These are phyloP conservation scores for Metallyticus violacea DNA, from an alignment of 2,888 invertebrate species.

Conservation along the genomic window DNA sequence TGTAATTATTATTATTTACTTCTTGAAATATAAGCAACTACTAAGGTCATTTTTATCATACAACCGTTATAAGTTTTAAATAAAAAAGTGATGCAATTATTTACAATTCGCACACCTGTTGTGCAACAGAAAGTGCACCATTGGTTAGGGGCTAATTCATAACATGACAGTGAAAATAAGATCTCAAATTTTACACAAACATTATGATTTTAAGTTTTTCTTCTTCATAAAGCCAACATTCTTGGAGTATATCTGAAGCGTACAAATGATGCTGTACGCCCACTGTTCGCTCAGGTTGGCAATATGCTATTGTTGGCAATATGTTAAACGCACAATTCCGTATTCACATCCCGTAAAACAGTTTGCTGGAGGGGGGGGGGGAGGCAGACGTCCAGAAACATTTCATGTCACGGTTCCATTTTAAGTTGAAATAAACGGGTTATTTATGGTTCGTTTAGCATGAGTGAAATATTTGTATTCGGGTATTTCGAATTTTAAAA, in stretches of 20 bases:
- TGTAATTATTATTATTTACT: too few species aligned
- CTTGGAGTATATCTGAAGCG: background rate
- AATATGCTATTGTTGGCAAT: background rate
- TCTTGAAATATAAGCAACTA: too few species aligned
- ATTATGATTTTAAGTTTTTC: too few species aligned
- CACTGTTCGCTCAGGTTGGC: background rate
- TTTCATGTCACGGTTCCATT: background rate
- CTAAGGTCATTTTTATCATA: too few species aligned
- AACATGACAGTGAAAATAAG: too few species aligned
- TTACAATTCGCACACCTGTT: too few species aligned
- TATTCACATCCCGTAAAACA: background rate
- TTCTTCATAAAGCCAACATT: background rate
- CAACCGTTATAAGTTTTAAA: too few species aligned
- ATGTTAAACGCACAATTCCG: background rate
- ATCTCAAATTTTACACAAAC: too few species aligned
- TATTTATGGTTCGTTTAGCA: background rate
- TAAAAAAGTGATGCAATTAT: too few species aligned
- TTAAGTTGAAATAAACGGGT: background rate
- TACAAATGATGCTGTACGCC: background rate
- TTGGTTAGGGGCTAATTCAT: too few species aligned
- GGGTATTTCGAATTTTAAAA: background rate
- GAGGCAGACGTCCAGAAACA: background rate
- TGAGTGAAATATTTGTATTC: background rate
- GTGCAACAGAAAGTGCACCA: too few species aligned
- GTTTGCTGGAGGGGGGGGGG: background rate